phyloP scores from a whole-genome alignment of 2,113 vertebrate genomes.

The Hydrochoerus hydrochaeris region DNA sequence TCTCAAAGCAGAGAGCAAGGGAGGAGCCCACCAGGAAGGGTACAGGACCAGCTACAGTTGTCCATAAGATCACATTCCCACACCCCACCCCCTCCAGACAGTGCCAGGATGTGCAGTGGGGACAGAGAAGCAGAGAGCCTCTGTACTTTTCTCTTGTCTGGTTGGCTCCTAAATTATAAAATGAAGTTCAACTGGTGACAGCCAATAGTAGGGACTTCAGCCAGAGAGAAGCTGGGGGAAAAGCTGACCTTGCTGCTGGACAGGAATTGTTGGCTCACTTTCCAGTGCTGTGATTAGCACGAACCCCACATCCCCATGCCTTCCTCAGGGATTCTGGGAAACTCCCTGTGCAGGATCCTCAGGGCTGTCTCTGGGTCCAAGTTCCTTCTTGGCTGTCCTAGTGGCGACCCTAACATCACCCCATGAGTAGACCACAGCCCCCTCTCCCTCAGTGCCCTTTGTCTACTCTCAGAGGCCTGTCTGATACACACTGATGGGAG shows the following conservation, averaged over 20 bases:
- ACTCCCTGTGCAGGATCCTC: background rate
- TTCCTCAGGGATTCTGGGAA: background rate
- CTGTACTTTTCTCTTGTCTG: background rate
- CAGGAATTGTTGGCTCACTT: background rate
- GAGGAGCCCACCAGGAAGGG: background rate
- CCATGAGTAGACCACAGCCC: background rate
- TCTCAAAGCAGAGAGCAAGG: background rate
- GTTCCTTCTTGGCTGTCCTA: background rate
- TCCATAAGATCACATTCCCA: background rate
- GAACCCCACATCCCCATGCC: background rate
- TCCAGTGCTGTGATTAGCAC: background rate
- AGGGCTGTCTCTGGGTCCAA: background rate
- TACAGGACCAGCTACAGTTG: background rate
- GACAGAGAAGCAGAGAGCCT: background rate
- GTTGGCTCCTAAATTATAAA: constrained; percentile 32
- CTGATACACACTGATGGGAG: background rate
- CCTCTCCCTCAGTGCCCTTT: background rate
- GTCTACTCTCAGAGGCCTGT: background rate
- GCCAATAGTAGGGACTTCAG: constrained; percentile 35
- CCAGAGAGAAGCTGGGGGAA: constrained; percentile 7
- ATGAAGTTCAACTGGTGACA: constrained; percentile 31
- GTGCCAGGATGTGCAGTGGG: background rate
- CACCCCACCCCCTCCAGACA: background rate
- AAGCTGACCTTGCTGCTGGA: background rate
- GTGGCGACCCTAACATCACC: background rate